Evolutionary conservation across 2,888 invertebrate genomes (phyloP), one percentile per base, ranked within the genome.

Genomic region (Drosophila lutescens): DNA sequence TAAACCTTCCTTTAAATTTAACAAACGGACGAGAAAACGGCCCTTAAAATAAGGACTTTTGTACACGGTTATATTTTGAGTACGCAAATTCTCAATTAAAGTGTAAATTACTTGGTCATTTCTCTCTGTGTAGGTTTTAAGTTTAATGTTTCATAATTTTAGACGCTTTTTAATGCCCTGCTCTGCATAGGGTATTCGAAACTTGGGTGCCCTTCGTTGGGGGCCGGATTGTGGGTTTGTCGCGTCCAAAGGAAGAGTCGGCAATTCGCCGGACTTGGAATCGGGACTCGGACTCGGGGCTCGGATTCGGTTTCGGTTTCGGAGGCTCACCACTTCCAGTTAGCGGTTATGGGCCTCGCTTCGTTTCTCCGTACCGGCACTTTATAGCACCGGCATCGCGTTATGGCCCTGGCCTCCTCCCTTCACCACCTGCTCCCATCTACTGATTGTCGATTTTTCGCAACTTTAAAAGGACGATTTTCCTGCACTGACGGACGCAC

Each of bases 391-490:
- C 65, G 47, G 47, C 59, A 56, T 36, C 34, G 20, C 47, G 20
- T 43, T 26, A 13, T 56, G 40, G 20, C 30, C 63, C 63, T 38
- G 36, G 69, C 78, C 49, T 15, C n/a, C 40, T 30, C 12, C 15
- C 20, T 20, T 20, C 20, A 3, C 20, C 10, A 15, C 3, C 10
- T 20, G 20, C 30, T 3, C 30, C 30, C 30, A 30, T 30, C 20
- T 20, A 26, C 53, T 57, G 2, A 84, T 86, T 80, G 80, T 70
- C 54, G 55, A 71, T 51, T 79, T 77, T 74, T 61, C 70, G 41
- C 20, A 43, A 23, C 23, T 43, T 20, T 20, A 17, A 30, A 7
- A 8, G 30, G 30, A 7, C 30, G 8, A 30, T 30, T 30, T 30
- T 30, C 12, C 34, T 23, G 6, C 7, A 6, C 26, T 26, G 26